Evolutionary conservation across 2,888 invertebrate species (phyloP).

Genomic region (Belgica antarctica): DNA sequence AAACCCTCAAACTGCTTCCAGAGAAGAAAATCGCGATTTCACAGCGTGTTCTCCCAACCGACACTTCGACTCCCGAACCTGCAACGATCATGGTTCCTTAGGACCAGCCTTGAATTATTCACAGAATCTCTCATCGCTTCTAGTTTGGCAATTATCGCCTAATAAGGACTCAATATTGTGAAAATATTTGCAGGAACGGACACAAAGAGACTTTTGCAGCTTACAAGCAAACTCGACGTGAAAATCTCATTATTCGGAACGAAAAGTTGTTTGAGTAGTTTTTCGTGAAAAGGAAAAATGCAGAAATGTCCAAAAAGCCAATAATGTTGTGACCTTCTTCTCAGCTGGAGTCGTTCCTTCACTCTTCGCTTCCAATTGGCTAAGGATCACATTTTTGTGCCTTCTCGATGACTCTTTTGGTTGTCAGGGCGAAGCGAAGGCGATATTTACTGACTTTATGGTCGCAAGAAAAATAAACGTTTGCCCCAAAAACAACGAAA

Average conservation of each 20-base stretch:
- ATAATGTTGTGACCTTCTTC: slow-evolving; percentile 43
- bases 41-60: slow-evolving; percentile 1
- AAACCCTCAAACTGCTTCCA: slow-evolving; percentile 28
- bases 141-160: slow-evolving; percentile 30
- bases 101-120: slow-evolving; percentile 35
- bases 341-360: slow-evolving; percentile 18
- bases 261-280: slow-evolving; percentile 8
- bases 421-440: neutral
- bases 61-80: slow-evolving; percentile 5
- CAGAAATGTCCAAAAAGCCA: slow-evolving; percentile 31
- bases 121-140: slow-evolving; percentile 41
- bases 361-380: slow-evolving; percentile 15
- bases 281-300: slow-evolving; percentile 9
- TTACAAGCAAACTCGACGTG: slow-evolving; percentile 40
- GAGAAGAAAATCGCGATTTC: slow-evolving; percentile 40
- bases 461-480: slow-evolving; percentile 26
- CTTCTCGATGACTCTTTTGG: neutral
- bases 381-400: neutral
- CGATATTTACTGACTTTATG: slow-evolving; percentile 24
- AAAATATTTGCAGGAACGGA: slow-evolving; percentile 30
- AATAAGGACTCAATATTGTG: slow-evolving; percentile 43
- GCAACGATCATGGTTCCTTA: neutral
- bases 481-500: neutral
- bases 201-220: slow-evolving; percentile 16
- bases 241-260: slow-evolving; percentile 32